Evolutionary conservation across 1,140 invertebrate species (phyloP).

Genomic region (Lordiphosa collinella): DNA sequence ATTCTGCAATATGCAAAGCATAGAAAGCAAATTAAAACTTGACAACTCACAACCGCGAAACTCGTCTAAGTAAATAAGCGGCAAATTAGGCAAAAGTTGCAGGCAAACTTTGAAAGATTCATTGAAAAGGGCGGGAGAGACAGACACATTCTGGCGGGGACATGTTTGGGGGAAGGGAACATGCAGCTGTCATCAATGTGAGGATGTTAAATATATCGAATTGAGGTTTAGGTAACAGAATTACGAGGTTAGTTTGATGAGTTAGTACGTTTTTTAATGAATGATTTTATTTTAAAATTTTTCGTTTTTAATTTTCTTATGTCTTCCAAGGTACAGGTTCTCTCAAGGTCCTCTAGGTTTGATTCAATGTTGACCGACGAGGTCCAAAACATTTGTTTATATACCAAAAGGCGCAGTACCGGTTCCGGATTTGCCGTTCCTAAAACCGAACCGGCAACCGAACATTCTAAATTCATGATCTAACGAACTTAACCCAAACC

Average conservation of each 20-base stretch:
- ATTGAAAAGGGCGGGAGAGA: slow-evolving; percentile 2
- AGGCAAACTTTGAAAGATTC: slow-evolving; percentile 22
- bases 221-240: slow-evolving; percentile 18
- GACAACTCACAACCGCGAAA: slow-evolving; percentile 2
- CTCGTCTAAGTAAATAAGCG: slow-evolving; percentile 51
- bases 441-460: too few relatives aligned
- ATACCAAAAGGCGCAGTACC: too few relatives aligned
- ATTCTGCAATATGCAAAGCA: slow-evolving; percentile 21
- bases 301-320: too few relatives aligned
- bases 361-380: too few relatives aligned
- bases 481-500: too few relatives aligned
- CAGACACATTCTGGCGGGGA: slow-evolving; percentile 7
- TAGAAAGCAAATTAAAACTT: slow-evolving; percentile 10
- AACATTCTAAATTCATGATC: too few relatives aligned
- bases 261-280: too few relatives aligned
- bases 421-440: too few relatives aligned
- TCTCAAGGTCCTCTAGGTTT: too few relatives aligned
- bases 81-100: slow-evolving; percentile 42
- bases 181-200: slow-evolving; percentile 57
- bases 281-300: too few relatives aligned
- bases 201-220: slow-evolving; percentile 29
- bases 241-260: not conserved
- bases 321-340: too few relatives aligned
- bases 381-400: too few relatives aligned
- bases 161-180: slow-evolving; percentile 40